Evolutionary conservation across 2,888 invertebrate species (phyloP), one percentile per base, ranked within the genome.

Genomic region (Tortricodes alternella): DNA sequence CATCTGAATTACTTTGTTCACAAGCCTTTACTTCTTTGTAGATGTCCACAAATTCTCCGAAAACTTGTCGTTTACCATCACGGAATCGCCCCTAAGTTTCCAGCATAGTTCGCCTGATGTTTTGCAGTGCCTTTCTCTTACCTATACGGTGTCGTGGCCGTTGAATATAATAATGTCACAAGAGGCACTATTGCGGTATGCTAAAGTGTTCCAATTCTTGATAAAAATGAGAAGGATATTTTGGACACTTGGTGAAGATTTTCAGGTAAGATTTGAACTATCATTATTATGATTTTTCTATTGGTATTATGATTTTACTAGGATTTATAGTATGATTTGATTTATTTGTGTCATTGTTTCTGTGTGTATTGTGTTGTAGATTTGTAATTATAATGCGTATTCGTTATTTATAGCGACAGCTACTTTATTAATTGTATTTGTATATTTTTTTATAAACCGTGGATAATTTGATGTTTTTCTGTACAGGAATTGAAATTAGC

Each of bases 121-220:
- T 0, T 74, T 96, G 6, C 92, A 93, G 34, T 93, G 94, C 63
- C 80, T 96, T 1, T 93, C 93, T 0, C 82, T 96, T 2, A 93
- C 93, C 2, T 96, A 96, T 76, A 89, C 93, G 8, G 92, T 95
- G 7, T 80, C 91, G 2, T 96, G 96, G 96, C 96, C 96, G 0
- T 76, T 96, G 0, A 96, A 95, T 79, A 93, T 96, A 34, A 92
- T 96, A 49, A 78, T 96, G 49, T 95, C 95, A 5, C 92, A 92
- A 0, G 94, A 95, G 63, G 93, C 95, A 0, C 79, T 96, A 60
- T 80, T 91, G 9, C 93, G 95, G 64, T 96, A 96, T 69, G 93
- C 93, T 0, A 93, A 93, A 65, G 94, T 96, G 0, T 96, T 96
- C 72, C 94, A 94, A 71, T 95, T 95, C 76, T 80, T 96, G 32